Conservation (phyloP, 2,888 invertebrate genomes). For the Sphaerophoria rueppellii region DNA sequence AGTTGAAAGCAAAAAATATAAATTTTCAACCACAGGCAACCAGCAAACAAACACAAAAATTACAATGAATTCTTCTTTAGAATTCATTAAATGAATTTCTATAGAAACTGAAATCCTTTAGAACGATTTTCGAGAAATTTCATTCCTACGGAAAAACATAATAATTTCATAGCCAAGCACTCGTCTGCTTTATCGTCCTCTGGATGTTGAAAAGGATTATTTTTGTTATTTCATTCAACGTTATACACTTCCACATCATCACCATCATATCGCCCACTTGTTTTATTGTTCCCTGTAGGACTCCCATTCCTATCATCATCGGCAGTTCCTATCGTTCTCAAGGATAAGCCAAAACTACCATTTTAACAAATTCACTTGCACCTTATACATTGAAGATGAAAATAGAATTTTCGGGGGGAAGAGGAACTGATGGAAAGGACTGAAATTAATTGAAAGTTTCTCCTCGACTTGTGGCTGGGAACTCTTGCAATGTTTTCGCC, state of each 20-base stretch:
- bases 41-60: slow-evolving; percentile 9
- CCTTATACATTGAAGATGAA: slow-evolving; percentile 13
- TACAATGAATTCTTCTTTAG: slow-evolving; percentile 18
- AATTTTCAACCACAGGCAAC: neutral
- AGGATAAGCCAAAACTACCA: slow-evolving; percentile 27
- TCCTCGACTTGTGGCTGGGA: slow-evolving; percentile 39
- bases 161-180: slow-evolving; percentile 51
- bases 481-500: slow-evolving; percentile 39
- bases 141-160: slow-evolving; percentile 49
- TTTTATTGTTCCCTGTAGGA: slow-evolving; percentile 12
- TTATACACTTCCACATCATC: slow-evolving; percentile 5
- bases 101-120: slow-evolving; percentile 55
- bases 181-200: neutral
- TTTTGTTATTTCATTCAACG: slow-evolving; percentile 22
- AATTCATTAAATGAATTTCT: slow-evolving; percentile 58
- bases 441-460: slow-evolving; percentile 67
- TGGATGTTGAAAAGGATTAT: slow-evolving; percentile 27
- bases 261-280: neutral
- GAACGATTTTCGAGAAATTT: slow-evolving; percentile 21
- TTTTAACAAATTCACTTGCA: slow-evolving; percentile 43
- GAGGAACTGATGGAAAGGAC: neutral
- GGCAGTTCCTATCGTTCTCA: neutral
- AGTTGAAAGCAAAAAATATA: neutral
- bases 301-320: neutral
- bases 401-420: neutral